phyloP scores from a whole-genome alignment of 2,888 invertebrate species.

The Acronicta aceris region DNA sequence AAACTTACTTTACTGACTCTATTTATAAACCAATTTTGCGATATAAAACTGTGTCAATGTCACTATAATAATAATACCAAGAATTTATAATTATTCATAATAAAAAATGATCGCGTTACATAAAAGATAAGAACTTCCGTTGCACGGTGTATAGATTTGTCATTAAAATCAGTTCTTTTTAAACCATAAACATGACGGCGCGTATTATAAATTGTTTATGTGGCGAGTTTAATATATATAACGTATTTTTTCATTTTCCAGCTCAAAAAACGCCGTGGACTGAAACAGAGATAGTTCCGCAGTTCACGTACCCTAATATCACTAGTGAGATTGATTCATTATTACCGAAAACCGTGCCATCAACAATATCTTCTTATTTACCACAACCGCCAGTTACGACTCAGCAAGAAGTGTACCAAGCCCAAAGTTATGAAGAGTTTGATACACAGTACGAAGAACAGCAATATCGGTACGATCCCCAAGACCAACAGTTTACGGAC shows the following conservation, averaged over 20 bases:
- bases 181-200: conserved; percentile 67
- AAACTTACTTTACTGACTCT: background rate
- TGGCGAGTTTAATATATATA: conserved; percentile 69
- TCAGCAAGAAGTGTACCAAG: conserved; percentile 72
- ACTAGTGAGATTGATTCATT: conserved; percentile 76
- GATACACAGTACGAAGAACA: conserved; percentile 68
- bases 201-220: conserved; percentile 68
- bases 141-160: conserved; percentile 47
- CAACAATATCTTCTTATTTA: conserved; percentile 74
- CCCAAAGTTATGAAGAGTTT: conserved; percentile 72
- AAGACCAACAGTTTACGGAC: conserved; percentile 55
- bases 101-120: conserved; percentile 50
- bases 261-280: conserved; percentile 85
- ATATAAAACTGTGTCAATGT: conserved; percentile 51
- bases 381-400: conserved; percentile 74
- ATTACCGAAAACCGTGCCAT: conserved; percentile 75
- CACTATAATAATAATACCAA: conserved; percentile 24
- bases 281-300: conserved; percentile 75
- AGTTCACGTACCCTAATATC: conserved; percentile 76
- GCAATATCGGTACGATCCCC: conserved; percentile 61
- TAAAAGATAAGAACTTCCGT: conserved; percentile 80
- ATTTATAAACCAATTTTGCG: conserved; percentile 12
- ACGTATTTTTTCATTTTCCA: conserved; percentile 77
- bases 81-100: conserved; percentile 33
- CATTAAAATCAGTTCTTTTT: conserved; percentile 63